These are phyloP conservation scores for Formica selysi DNA, from an alignment of 1,140 invertebrate species.

Conservation along the genomic window DNA sequence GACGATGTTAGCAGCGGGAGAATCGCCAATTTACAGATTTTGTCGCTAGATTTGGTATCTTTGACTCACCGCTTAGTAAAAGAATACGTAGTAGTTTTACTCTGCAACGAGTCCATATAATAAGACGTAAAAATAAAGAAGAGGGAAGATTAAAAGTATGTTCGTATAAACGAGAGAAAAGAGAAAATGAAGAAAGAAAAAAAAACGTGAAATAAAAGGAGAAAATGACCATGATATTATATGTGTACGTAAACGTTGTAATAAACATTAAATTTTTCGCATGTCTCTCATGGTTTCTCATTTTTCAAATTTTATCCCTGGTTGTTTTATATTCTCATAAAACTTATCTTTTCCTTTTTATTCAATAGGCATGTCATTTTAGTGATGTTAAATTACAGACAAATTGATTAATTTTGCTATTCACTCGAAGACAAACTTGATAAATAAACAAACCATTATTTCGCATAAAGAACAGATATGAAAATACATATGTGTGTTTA, in stretches of 20 bases:
- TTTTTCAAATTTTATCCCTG: no score
- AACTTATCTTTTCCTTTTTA: background rate
- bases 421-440: background rate
- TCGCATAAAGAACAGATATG: constrained; percentile 21
- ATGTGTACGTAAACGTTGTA: background rate
- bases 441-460: constrained; percentile 25
- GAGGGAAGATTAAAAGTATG: background rate
- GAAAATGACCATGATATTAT: background rate
- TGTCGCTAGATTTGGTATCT: constrained; percentile 16
- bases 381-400: constrained; percentile 12
- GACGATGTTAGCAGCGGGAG: constrained; percentile 18
- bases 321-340: no score
- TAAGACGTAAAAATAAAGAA: constrained; percentile 1
- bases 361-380: background rate
- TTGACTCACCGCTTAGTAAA: background rate
- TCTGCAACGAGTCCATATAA: background rate
- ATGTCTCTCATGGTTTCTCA: background rate
- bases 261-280: background rate
- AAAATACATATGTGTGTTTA: background rate
- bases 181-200: background rate
- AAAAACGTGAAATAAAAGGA: background rate
- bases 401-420: constrained; percentile 16
- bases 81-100: background rate
- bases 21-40: constrained; percentile 34
- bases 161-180: background rate